These are phyloP conservation scores for Emmelina monodactyla DNA, from an alignment of 2,888 invertebrate species.

Conservation along the genomic window DNA sequence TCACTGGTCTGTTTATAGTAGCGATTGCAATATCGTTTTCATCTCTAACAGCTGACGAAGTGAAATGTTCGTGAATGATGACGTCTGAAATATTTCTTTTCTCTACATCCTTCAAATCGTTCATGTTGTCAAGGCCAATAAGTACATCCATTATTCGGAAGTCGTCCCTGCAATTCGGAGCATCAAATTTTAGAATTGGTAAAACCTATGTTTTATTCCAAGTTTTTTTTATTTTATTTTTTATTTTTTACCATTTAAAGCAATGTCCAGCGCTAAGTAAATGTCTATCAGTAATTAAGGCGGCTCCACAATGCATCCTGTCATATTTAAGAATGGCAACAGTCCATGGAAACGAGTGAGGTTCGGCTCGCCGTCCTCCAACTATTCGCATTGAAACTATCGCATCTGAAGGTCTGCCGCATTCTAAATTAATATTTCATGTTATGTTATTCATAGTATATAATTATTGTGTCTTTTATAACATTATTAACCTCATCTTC, in stretches of 20 bases:
- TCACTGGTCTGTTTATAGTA: slow-evolving; percentile 42
- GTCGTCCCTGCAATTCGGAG: slow-evolving; percentile 41
- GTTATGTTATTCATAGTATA: too few species aligned
- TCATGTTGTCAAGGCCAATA: slow-evolving; percentile 54
- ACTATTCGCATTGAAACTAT: slow-evolving; percentile 70
- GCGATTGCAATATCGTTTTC: slow-evolving; percentile 68
- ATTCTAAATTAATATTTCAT: too few species aligned
- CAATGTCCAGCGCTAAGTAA: slow-evolving; percentile 68
- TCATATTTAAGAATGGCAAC: slow-evolving; percentile 54
- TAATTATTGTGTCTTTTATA: too few species aligned
- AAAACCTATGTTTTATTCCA: too few species aligned
- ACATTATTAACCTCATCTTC: too few species aligned
- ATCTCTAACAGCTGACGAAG: slow-evolving; percentile 56
- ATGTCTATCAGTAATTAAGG: slow-evolving; percentile 61
- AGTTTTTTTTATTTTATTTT: too few species aligned
- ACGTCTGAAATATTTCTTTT: slow-evolving; percentile 35
- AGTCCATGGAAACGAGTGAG: slow-evolving; percentile 65
- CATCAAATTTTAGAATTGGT: too few species aligned
- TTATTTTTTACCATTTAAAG: slow-evolving; percentile 50
- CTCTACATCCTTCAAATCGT: slow-evolving; percentile 33
- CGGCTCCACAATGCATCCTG: slow-evolving; percentile 60
- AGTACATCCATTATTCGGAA: slow-evolving; percentile 35
- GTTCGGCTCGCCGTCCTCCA: slow-evolving; percentile 52
- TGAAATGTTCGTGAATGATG: slow-evolving; percentile 55
- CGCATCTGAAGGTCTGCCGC: slow-evolving; percentile 61